A percentile compares a stretch with the other conserved stretches of the same genome.
Conservation (phyloP, 2,888 invertebrate genomes). For the Synanthedon myopaeformis region DNA sequence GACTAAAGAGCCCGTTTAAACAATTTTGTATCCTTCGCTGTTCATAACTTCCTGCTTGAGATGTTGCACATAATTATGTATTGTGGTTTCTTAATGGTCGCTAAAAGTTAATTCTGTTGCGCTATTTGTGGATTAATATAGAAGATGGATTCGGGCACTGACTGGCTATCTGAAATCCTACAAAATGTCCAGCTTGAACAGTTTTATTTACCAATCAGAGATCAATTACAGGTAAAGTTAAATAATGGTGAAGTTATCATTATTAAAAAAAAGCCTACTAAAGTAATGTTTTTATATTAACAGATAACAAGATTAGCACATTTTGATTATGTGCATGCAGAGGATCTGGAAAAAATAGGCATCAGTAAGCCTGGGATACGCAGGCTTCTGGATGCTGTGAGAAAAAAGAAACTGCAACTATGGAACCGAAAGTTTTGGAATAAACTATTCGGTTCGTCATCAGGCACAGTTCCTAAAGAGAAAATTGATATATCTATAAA, state of each 20-base stretch:
- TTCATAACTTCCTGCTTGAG: conserved; percentile 51
- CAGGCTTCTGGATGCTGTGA: conserved; percentile 90
- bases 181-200: conserved; percentile 92
- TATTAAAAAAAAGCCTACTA: neutral
- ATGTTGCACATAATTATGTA: conserved; percentile 30
- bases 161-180: conserved; percentile 88
- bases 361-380: conserved; percentile 94
- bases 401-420: conserved; percentile 84
- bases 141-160: conserved; percentile 69
- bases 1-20: neutral
- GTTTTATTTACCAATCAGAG: conserved; percentile 89
- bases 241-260: neutral
- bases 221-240: conserved; percentile 84
- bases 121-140: conserved; percentile 6
- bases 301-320: conserved; percentile 92
- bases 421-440: conserved; percentile 87
- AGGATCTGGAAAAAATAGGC: conserved; percentile 95
- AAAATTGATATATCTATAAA: conserved; percentile 62
- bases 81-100: conserved; percentile 7
- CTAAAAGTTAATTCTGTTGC: neutral
- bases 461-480: conserved; percentile 44
- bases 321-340: conserved; percentile 96
- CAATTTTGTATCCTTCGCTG: conserved; percentile 18
- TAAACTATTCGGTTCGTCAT: conserved; percentile 75
- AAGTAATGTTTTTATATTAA: conserved; percentile 13